Evolutionary conservation across 2,113 vertebrate species (phyloP).

Genomic region (Gorilla gorilla): DNA sequence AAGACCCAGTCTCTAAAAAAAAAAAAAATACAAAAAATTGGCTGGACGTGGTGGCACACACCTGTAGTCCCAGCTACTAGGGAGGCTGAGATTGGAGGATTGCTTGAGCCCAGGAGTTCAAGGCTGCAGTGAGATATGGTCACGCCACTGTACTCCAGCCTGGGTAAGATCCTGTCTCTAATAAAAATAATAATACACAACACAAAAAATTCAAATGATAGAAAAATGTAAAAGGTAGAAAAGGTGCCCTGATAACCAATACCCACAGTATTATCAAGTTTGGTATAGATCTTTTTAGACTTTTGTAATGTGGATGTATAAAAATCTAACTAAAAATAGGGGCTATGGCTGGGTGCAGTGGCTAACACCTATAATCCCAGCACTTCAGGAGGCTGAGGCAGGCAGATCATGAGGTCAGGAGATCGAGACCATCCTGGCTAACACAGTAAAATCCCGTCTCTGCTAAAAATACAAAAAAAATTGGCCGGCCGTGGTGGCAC

Average conservation of each 20-base stretch:
- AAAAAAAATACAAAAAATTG: too few species aligned
- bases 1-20: too few species aligned
- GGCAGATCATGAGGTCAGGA: not conserved
- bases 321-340: not conserved
- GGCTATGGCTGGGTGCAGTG: not conserved
- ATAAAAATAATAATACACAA: not conserved
- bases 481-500: too few species aligned
- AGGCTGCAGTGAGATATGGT: too few species aligned
- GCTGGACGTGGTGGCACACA: too few species aligned
- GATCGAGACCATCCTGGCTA: not conserved
- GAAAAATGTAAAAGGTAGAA: not conserved
- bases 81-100: too few species aligned
- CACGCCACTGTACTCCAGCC: too few species aligned
- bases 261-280: not conserved
- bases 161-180: too few species aligned
- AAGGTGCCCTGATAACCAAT: not conserved
- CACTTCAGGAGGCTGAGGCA: not conserved
- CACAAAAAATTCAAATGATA: constrained; percentile 5
- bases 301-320: not conserved
- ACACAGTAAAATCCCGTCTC: not conserved
- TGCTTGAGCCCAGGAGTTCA: too few species aligned
- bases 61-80: too few species aligned
- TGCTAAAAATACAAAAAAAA: not conserved
- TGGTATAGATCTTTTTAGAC: not conserved
- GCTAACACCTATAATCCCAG: not conserved